A percentile compares a stretch with the other conserved stretches of the same genome.
phyloP scores from a whole-genome alignment of 2,113 vertebrate genomes.

The Edolisoma coerulescens region DNA sequence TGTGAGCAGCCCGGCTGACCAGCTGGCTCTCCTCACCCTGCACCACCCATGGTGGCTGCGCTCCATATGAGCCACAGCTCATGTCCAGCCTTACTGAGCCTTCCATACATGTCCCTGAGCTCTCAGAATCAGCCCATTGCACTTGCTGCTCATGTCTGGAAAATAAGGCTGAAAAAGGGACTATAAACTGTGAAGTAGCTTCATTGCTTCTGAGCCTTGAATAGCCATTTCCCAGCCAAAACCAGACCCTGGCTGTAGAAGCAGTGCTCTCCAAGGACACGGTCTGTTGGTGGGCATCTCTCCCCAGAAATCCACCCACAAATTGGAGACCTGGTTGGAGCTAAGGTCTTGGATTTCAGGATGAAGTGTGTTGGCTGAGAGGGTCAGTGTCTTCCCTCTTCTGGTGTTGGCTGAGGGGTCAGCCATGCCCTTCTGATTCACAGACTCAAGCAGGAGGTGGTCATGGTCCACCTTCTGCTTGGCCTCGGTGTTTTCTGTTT shows the following conservation, averaged over 20 bases:
- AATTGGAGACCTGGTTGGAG: background rate
- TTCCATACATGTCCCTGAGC: background rate
- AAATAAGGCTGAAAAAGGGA: background rate
- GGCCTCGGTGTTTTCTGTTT: background rate
- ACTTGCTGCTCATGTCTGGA: background rate
- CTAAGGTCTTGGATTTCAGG: background rate
- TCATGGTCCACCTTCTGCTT: background rate
- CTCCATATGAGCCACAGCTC: background rate
- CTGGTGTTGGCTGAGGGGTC: background rate
- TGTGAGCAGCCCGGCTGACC: background rate
- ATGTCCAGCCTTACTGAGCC: background rate
- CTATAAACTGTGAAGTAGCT: background rate
- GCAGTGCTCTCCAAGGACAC: background rate
- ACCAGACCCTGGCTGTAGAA: background rate
- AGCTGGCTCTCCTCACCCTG: background rate
- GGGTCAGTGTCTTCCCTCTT: background rate
- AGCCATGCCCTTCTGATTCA: background rate
- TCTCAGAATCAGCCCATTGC: background rate
- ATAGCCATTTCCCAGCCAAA: background rate
- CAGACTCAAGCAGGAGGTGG: background rate
- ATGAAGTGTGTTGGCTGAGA: background rate
- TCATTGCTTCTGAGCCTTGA: background rate
- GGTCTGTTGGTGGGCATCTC: accelerated
- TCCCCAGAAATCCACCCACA: background rate
- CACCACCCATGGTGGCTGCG: accelerated